Evolutionary conservation across 2,888 invertebrate genomes (phyloP).

Genomic region (Spodoptera littoralis): DNA sequence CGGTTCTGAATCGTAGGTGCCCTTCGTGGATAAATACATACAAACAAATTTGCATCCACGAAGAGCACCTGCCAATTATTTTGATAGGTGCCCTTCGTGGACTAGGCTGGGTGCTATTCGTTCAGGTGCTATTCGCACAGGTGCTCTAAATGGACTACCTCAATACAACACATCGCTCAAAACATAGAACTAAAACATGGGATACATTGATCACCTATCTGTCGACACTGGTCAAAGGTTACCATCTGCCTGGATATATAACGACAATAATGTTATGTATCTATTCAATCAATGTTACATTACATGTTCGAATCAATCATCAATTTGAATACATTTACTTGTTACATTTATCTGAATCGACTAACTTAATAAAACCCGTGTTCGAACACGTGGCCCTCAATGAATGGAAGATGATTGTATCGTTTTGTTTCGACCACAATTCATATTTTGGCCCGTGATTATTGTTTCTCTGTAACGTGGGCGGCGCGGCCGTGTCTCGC

Average conservation of each 20-base stretch:
- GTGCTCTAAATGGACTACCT: too few species aligned
- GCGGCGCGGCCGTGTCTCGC: constrained; percentile 14
- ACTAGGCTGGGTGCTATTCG: too few species aligned
- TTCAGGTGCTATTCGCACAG: too few species aligned
- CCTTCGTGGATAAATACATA: too few species aligned
- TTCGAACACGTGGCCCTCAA: constrained; percentile 63
- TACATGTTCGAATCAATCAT: constrained; percentile 86
- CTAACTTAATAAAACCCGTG: constrained; percentile 70
- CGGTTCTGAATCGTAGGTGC: too few species aligned
- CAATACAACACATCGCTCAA: constrained; percentile 58
- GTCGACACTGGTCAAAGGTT: constrained; percentile 80
- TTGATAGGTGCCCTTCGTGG: too few species aligned
- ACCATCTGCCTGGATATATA: constrained; percentile 73
- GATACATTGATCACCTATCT: constrained; percentile 67
- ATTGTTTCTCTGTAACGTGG: constrained; percentile 13
- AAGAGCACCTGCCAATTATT: too few species aligned
- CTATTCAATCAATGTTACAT: constrained; percentile 84
- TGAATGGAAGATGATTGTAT: constrained; percentile 69
- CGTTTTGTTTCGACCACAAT: constrained; percentile 46
- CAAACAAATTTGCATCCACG: too few species aligned
- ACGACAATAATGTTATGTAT: constrained; percentile 86
- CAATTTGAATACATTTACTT: constrained; percentile 86
- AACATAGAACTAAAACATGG: constrained; percentile 54
- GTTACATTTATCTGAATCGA: constrained; percentile 62
- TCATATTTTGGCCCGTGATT: constrained; percentile 33